phyloP scores from a whole-genome alignment of 2,888 invertebrate genomes.

The Microdon myrmicae region DNA sequence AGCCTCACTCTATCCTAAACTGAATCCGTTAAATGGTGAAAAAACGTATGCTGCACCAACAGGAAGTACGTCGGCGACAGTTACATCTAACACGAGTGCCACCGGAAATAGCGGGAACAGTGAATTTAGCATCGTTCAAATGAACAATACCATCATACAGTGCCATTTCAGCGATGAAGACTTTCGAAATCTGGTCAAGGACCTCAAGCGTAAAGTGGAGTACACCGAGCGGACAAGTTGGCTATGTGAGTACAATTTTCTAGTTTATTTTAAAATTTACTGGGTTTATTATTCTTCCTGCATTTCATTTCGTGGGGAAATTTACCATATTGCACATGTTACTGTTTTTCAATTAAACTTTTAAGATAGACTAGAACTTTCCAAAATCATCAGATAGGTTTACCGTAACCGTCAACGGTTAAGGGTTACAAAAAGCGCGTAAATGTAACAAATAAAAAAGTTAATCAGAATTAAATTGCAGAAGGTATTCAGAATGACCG shows the following conservation, averaged over 20 bases:
- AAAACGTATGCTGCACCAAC: conserved; percentile 46
- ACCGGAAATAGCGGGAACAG: conserved; percentile 59
- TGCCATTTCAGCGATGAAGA: conserved; percentile 66
- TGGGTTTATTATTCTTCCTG: no score
- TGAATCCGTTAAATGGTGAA: conserved; percentile 17
- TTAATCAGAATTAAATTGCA: no score
- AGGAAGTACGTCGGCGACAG: conserved; percentile 18
- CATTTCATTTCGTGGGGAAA: not conserved
- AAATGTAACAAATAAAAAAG: no score
- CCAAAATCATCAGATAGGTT: no score
- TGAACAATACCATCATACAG: conserved; percentile 66
- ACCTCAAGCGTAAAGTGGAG: conserved; percentile 66
- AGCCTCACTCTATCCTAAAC: conserved; percentile 43
- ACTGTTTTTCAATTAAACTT: no score
- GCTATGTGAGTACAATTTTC: conserved; percentile 64
- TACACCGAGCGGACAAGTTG: conserved; percentile 68
- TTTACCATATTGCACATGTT: no score
- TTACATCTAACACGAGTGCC: conserved; percentile 5
- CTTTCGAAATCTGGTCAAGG: conserved; percentile 64
- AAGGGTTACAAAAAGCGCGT: no score
- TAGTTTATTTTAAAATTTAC: not conserved
- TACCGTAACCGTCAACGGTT: no score
- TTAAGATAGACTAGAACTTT: no score
- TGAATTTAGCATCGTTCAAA: conserved; percentile 65
- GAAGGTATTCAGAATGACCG: no score